Base-by-base conservation (phyloP, 2,113 vertebrate genomes). In the Aegotheles bennettii region DNA sequence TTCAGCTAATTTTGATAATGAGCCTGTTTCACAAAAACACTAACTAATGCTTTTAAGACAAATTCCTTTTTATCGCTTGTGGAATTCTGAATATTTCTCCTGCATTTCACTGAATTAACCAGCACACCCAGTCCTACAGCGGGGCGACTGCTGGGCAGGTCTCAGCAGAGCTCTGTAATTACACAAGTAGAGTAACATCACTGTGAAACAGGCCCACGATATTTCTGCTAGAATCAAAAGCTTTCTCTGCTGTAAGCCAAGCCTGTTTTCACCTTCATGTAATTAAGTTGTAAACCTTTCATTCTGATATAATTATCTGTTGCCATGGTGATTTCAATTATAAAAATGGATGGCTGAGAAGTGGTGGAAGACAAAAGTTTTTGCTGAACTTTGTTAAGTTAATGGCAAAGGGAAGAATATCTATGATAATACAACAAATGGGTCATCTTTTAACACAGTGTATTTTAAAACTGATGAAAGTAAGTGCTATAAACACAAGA, bases 321-420 rank as follows among this genome's bases (percentile, higher is more conserved):
- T 90, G 94, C 84, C 93, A 94, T 95, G 93, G 94, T 68, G 57
- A 94, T 84, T 89, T 90, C 93, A 89, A 92, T 92, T 75, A 87
- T 47, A 86, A 95, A 94, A 92, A 71, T 64, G 64, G 87, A 71
- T 84, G 65, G 56, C 43, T 84, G 76, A 51, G 68, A 53, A 89
- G 88, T 87, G 76, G 83, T 83, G 2, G 13, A 97, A 69, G 63
- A 87, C 67, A 83, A 80, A 93, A 90, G 73, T 92, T 94, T 95
- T 68, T 35, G n/a, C 57, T 73, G 84, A 95, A 95, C 69, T 90
- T 94, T 1, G 8, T 76, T 20, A 80, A 90, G 64, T 45, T 84
- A 75, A 73, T 74, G 40, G 29, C 67, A 93, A 92, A 75, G 23
- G 81, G 40, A 69, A 92, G 50, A 87, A 26, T 23, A 53, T 50